Evolutionary conservation across 2,888 invertebrate genomes (phyloP).

Genomic region (Arrhopalites spinosus): DNA sequence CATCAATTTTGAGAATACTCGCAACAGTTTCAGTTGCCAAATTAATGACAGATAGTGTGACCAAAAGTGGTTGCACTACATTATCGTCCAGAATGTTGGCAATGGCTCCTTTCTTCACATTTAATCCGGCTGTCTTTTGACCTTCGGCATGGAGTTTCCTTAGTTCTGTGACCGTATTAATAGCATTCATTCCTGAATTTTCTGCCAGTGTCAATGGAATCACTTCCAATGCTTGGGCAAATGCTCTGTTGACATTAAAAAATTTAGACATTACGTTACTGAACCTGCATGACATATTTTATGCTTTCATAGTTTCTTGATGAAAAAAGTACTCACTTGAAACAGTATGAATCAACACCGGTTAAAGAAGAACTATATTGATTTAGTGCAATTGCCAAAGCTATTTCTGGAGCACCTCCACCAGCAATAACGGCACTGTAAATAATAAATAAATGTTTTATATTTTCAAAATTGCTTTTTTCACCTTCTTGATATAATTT

Average conservation of each 20-base stretch:
- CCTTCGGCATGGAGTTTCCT: conserved; percentile 90
- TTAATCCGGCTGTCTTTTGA: conserved; percentile 87
- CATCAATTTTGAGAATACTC: conserved; percentile 98
- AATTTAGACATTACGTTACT: conserved; percentile 2
- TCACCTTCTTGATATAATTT: not conserved
- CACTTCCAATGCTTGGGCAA: conserved; percentile 93
- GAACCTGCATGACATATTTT: not conserved
- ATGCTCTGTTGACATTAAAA: conserved; percentile 70
- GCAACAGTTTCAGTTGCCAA: conserved; percentile 96
- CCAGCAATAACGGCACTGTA: conserved; percentile 84
- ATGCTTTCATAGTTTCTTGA: not conserved
- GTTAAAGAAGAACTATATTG: conserved; percentile 80
- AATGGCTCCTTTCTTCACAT: conserved; percentile 93
- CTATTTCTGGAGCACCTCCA: conserved; percentile 97
- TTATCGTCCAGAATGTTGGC: conserved; percentile 96
- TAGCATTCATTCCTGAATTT: conserved; percentile 90
- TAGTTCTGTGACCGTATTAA: conserved; percentile 94
- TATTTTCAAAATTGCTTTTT: not conserved
- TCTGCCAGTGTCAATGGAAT: conserved; percentile 90
- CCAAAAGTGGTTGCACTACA: conserved; percentile 95
- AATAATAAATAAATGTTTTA: conserved; percentile 5
- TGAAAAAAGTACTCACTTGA: conserved; percentile 61
- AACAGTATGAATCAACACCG: conserved; percentile 94
- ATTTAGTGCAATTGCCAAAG: conserved; percentile 82
- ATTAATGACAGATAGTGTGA: conserved; percentile 89